Evolutionary conservation across 2,113 vertebrate species (phyloP).

Genomic region (Calidris pygmaea): DNA sequence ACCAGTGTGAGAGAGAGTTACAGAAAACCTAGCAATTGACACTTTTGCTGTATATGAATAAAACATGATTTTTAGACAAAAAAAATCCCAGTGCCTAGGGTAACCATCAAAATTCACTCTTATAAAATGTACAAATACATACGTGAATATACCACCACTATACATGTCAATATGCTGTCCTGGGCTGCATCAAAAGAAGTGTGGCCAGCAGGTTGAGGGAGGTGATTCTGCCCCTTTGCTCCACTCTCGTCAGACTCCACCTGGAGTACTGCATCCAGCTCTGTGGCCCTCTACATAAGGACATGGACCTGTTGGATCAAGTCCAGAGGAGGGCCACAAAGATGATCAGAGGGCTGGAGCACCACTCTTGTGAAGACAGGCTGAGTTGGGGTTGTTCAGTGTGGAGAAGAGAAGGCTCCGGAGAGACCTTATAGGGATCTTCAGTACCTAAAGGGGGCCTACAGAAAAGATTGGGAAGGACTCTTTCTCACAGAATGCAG

Average conservation of each 20-base stretch:
- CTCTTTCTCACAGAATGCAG: not conserved
- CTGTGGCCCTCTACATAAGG: not conserved
- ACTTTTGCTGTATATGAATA: not conserved
- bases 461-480: not conserved
- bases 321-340: not conserved
- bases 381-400: not conserved
- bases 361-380: not conserved
- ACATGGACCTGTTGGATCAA: not conserved
- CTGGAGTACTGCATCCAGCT: not conserved
- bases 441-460: not conserved
- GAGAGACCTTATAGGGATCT: not conserved
- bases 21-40: constrained; percentile 11
- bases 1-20: not conserved
- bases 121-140: not conserved
- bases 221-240: not conserved
- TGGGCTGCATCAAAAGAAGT: not conserved
- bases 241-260: not conserved
- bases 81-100: not conserved
- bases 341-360: not conserved
- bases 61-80: not conserved
- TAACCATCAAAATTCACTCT: not conserved
- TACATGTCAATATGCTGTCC: not conserved
- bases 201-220: not conserved
- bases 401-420: not conserved
- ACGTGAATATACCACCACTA: not conserved